phyloP scores from a whole-genome alignment of 2,113 vertebrate species.

The Oenanthe melanoleuca region DNA sequence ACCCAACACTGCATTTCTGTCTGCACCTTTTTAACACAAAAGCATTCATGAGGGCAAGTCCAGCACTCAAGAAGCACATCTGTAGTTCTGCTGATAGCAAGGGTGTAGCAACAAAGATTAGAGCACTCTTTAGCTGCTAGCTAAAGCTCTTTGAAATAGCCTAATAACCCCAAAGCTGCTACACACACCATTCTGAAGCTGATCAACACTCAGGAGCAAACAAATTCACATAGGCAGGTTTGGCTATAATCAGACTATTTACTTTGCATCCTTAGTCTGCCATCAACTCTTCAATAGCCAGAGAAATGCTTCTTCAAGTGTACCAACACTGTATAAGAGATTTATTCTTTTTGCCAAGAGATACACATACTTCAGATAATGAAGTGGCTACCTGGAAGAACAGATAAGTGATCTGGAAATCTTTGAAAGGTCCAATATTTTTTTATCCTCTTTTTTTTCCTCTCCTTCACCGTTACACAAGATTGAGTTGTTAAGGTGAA shows the following conservation, averaged over 20 bases:
- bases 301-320: background rate
- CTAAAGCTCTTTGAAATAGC: background rate
- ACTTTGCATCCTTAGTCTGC: background rate
- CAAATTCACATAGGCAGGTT: background rate
- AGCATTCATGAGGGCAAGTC: no score
- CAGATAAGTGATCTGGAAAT: background rate
- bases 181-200: background rate
- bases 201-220: background rate
- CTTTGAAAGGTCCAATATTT: conserved; percentile 26
- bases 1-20: background rate
- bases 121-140: background rate
- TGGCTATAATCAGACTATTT: background rate
- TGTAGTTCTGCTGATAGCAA: background rate
- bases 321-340: background rate
- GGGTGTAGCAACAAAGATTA: background rate
- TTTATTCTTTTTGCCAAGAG: background rate
- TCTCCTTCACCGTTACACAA: conserved; percentile 1
- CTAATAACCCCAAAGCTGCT: background rate
- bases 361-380: background rate
- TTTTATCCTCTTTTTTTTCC: background rate
- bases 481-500: conserved; percentile 43
- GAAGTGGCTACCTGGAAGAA: background rate
- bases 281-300: background rate
- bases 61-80: no score
- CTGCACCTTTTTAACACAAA: background rate